Evolutionary conservation across 2,888 invertebrate species (phyloP), one percentile per base, ranked within the genome.

Genomic region (Drosophila longiperda): DNA sequence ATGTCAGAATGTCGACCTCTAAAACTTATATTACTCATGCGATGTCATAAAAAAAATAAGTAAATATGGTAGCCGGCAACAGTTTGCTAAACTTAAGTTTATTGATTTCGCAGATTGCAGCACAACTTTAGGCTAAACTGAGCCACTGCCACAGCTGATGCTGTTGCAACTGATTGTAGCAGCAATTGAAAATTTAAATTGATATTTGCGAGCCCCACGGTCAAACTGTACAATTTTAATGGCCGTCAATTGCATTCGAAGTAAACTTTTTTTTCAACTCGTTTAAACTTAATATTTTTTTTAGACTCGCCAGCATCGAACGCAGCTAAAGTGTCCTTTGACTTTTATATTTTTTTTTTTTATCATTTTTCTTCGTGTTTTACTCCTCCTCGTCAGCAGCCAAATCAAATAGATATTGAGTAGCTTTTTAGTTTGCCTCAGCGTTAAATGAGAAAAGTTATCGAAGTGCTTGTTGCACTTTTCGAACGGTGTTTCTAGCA

Each of bases 391-490:
- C 26, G 29, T 52, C 54, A 34, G 55, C 53, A 67, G 59, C 50
- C 20, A 58, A 75, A 73, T 89, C 87, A 86, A 86, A 89, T 86
- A 86, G 88, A 83, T 90, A 88, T 88, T 83, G 86, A 89, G 89
- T 82, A 89, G 85, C 85, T 89, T 89, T 84, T 84, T 68, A 89
- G 89, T 89, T 89, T 80, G 90, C 83, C 73, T 75, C 70, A 65
- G 74, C 82, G 75, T 84, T 83, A 90, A 90, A 87, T 87, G 87
- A 87, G 87, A 90, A 87, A 87, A 87, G 87, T 87, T 87, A 86
- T 32, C 34, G 63, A 75, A 86, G 86, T 82, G 88, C 90, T 89
- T 86, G 85, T 90, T 85, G 90, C 85, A 85, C 78, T 85, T 82
- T 88, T 78, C 58, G 55, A 49, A 59, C 80, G 61, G 67, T 73